Evolutionary conservation across 2,797 vertebrate genomes (phyloP), one percentile per base, ranked within the genome.

Genomic region (Neoniphon sammara): DNA sequence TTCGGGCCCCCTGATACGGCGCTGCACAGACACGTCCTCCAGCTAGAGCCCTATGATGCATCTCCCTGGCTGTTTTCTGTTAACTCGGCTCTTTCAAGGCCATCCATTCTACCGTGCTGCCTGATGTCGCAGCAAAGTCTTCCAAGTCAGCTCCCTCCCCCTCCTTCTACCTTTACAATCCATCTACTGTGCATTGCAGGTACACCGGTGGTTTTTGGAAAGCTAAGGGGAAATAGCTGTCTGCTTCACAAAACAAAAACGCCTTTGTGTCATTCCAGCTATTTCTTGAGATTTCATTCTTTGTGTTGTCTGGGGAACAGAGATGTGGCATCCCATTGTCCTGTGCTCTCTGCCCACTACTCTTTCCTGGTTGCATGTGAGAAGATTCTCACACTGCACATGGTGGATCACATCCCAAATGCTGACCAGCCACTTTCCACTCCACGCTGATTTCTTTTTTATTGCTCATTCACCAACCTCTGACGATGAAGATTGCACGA

Each of bases 81-180:
- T 93, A 91, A 92, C 87, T 90, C 85, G 50, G 89, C 91, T 90
- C 82, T 93, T 93, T 92, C 91, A 89, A 79, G 78, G 83, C 90
- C 84, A 93, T 92, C 87, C 84, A 92, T 93, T 92, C 90, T 86
- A 81, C 61, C 23, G 12, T 36, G 73, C 77, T 72, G 75, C 81
- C 81, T 88, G 77, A 85, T 87, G 86, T 89, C 52, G 74, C 83
- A 72, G 82, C 80, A 83, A 70, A 86, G 87, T 86, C 86, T 89
- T 78, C 79, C 75, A 86, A 85, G 87, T 81, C 76, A 67, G 67
- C 75, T 57, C 70, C 77, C 76, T 59, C 18, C 73, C 79, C 80
- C 73, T 59, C 65, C 30, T 6, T 34, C 58, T 75, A 78, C 67
- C 70, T 82, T 78, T 79, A 75, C 78, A 66, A 84, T 86, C 67